phyloP scores from a whole-genome alignment of 2,797 vertebrate species.

The Tiaroga cobitis region DNA sequence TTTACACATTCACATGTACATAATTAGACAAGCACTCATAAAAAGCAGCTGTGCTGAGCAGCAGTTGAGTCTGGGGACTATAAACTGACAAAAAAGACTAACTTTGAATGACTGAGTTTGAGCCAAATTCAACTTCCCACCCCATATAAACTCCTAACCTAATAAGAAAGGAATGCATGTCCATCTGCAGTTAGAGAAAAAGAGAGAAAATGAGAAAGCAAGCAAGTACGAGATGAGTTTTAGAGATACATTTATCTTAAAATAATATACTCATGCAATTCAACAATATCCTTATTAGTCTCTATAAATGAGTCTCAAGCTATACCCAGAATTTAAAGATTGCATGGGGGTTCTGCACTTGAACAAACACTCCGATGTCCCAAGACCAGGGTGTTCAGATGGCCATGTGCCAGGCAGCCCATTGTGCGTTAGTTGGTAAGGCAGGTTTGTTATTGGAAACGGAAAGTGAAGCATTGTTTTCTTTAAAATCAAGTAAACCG shows the following conservation, averaged over 20 bases:
- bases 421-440: conserved; percentile 40
- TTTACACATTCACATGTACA: conserved; percentile 28
- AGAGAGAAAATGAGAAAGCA: neutral
- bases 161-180: conserved; percentile 58
- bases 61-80: conserved; percentile 30
- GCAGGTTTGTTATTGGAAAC: conserved; percentile 48
- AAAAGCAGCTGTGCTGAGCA: conserved; percentile 34
- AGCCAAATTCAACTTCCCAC: conserved; percentile 42
- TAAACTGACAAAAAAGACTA: conserved; percentile 39
- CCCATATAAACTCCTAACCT: conserved; percentile 49
- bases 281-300: neutral
- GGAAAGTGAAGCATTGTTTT: conserved; percentile 51
- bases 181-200: conserved; percentile 35
- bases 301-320: neutral
- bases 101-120: conserved; percentile 24
- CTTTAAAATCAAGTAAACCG: conserved; percentile 30
- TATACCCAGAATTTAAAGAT: neutral
- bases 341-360: neutral
- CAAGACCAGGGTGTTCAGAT: conserved; percentile 14
- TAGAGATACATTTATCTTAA: neutral
- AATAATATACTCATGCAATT: conserved; percentile 8
- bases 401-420: conserved; percentile 30
- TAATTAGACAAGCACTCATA: conserved; percentile 15
- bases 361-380: conserved; percentile 29
- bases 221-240: conserved; percentile 38